These are phyloP conservation scores for Elanoides forficatus DNA, from an alignment of 2,113 vertebrate species.

Conservation along the genomic window DNA sequence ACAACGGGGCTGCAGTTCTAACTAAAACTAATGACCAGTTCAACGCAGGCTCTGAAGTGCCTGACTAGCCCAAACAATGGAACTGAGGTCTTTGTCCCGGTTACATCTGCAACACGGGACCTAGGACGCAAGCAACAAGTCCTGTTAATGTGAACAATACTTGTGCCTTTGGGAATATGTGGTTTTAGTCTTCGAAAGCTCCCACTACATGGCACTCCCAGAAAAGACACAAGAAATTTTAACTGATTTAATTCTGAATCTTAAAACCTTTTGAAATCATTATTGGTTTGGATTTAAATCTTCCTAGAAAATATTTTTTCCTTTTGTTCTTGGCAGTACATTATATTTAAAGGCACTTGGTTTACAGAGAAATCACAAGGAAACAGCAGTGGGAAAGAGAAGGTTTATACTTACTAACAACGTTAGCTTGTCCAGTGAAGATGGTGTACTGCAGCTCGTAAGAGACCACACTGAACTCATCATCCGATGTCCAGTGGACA, in stretches of 20 bases:
- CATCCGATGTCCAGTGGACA: slow-evolving; percentile 96
- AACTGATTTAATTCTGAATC: neutral
- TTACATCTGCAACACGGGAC: neutral
- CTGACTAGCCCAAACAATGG: neutral
- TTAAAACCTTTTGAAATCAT: neutral
- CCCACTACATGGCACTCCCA: neutral
- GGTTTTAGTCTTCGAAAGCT: neutral
- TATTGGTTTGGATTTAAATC: neutral
- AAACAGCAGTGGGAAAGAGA: neutral
- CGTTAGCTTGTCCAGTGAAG: slow-evolving; percentile 93
- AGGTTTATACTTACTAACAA: slow-evolving; percentile 88
- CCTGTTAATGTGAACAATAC: neutral
- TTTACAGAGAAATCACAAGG: neutral
- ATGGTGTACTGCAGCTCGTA: slow-evolving; percentile 98
- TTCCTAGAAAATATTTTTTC: neutral
- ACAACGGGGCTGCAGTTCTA: neutral
- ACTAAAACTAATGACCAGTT: neutral
- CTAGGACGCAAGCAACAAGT: fast-evolving
- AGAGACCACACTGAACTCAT: slow-evolving; percentile 95
- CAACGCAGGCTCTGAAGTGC: neutral
- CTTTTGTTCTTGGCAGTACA: neutral
- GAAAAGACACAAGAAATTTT: neutral
- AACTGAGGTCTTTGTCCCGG: neutral
- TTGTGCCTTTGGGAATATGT: neutral
- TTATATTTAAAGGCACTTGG: neutral